Percentiles rank a stretch among this genome's conserved stretches.
Conservation (phyloP, 2,888 invertebrate species). For the Anaspis maculata region DNA sequence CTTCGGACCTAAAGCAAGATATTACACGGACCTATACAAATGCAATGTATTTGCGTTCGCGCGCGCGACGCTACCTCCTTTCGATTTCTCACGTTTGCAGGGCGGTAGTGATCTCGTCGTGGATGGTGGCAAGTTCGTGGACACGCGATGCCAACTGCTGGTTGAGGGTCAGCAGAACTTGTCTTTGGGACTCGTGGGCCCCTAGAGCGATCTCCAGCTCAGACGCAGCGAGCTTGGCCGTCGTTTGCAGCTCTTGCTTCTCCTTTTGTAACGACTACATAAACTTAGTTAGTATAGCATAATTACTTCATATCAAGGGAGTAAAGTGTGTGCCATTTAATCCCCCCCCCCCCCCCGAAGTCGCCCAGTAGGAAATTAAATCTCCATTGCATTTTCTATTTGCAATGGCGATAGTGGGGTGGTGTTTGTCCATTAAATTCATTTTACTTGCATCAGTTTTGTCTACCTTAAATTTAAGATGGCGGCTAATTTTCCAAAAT, state of each 20-base stretch:
- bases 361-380: too few species aligned
- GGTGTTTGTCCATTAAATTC: too few species aligned
- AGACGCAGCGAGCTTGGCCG: slow-evolving; percentile 67
- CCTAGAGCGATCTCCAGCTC: slow-evolving; percentile 71
- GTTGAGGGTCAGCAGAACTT: slow-evolving; percentile 72
- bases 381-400: too few species aligned
- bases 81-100: slow-evolving; percentile 52
- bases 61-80: slow-evolving; percentile 13
- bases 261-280: slow-evolving; percentile 52
- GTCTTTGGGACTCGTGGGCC: slow-evolving; percentile 73
- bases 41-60: slow-evolving; percentile 23
- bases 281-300: too few species aligned
- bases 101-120: slow-evolving; percentile 75
- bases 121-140: slow-evolving; percentile 71
- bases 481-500: too few species aligned
- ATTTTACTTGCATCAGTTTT: too few species aligned
- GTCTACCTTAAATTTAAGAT: too few species aligned
- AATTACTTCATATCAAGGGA: too few species aligned
- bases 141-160: slow-evolving; percentile 74
- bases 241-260: slow-evolving; percentile 56
- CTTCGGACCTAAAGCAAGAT: slow-evolving; percentile 14
- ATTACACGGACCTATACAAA: slow-evolving; percentile 23
- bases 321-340: too few species aligned
- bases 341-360: too few species aligned
- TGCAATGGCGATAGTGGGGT: too few species aligned